Base-by-base conservation (phyloP, 2,113 vertebrate species). In the Hyperopisus bebe region DNA sequence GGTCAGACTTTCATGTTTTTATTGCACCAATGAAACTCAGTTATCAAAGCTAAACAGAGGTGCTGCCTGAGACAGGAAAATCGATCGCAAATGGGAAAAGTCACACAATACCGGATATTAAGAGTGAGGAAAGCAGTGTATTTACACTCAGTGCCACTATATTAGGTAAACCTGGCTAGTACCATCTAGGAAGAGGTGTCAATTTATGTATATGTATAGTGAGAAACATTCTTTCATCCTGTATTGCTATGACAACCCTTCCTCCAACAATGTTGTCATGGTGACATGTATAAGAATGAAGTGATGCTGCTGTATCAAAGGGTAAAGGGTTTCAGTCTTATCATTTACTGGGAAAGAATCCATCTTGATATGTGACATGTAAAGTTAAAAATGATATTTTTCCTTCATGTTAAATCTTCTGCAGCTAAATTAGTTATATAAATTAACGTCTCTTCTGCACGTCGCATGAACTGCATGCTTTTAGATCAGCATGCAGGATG, bases 231-330 rank as follows among this genome's bases (percentile, higher is more conserved):
- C 70, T 77, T 89, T 89, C 27, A 51, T 19, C 31, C 70, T 17
- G 50, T 62, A 89, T 89, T 62, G 51, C 88, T 53, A 89, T 84
- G 88, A 89, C 88, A 62, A 84, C 88, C 87, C 58, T 35, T 70
- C 44, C 42, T 84, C 80, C 80, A 89, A 84, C 51, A 84, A 53
- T 89, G 88, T 89, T 89, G 88, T 89, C 88, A 89, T 89, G 88
- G 88, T 44, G 51, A 89, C 80, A 84, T 89, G 51, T 89, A 89
- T n/a, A 35, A 83, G 35, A 62, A 84, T 83, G 17, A 83, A 46
- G 50, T 31, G 80, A 21, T n/a, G 27, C 10, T 74, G 39, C 27
- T 6, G 70, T 82, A 55, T 82, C 48, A 42, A 31, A 53, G 48
- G 82, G 42, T 46, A 84, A 53, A 35, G 47, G 15, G 31, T 17